Conservation (phyloP, 2,797 vertebrate genomes). For the Neoniphon sammara region DNA sequence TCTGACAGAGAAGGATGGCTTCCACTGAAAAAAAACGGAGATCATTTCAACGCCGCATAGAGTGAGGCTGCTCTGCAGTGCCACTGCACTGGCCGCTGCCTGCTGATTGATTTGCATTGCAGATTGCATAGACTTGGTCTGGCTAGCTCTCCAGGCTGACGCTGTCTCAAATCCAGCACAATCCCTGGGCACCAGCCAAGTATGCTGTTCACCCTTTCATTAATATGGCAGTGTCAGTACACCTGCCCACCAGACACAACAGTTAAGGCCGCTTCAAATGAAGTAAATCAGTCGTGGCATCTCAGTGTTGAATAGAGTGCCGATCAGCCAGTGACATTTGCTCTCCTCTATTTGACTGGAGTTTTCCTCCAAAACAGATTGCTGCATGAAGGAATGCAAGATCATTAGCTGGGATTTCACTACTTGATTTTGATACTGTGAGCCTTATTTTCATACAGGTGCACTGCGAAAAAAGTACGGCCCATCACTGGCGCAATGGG, state of each 20-base stretch:
- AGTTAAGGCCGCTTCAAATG: slow-evolving; percentile 34
- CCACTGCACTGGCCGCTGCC: slow-evolving; percentile 48
- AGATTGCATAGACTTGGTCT: slow-evolving; percentile 72
- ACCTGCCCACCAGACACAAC: slow-evolving; percentile 60
- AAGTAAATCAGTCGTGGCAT: slow-evolving; percentile 45
- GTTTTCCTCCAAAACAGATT: neutral
- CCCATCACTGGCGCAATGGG: too few species aligned
- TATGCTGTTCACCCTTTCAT: slow-evolving; percentile 64
- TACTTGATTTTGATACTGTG: neutral
- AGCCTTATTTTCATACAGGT: too few species aligned
- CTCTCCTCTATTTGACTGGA: slow-evolving; percentile 12
- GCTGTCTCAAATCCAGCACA: slow-evolving; percentile 68
- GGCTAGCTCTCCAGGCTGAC: slow-evolving; percentile 68
- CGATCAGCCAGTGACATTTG: slow-evolving; percentile 30
- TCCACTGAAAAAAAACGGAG: slow-evolving; percentile 57
- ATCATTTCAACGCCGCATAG: slow-evolving; percentile 66
- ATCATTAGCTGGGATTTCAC: neutral
- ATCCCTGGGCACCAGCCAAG: slow-evolving; percentile 67
- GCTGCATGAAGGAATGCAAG: neutral
- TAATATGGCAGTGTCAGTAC: slow-evolving; percentile 65
- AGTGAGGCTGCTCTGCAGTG: slow-evolving; percentile 53
- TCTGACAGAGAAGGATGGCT: slow-evolving; percentile 79
- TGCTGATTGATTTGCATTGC: slow-evolving; percentile 78
- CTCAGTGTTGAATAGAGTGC: slow-evolving; percentile 39
- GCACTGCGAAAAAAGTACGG: too few species aligned